These are phyloP conservation scores for Dastarcus helophoroides DNA, from an alignment of 2,888 invertebrate species.

Conservation along the genomic window DNA sequence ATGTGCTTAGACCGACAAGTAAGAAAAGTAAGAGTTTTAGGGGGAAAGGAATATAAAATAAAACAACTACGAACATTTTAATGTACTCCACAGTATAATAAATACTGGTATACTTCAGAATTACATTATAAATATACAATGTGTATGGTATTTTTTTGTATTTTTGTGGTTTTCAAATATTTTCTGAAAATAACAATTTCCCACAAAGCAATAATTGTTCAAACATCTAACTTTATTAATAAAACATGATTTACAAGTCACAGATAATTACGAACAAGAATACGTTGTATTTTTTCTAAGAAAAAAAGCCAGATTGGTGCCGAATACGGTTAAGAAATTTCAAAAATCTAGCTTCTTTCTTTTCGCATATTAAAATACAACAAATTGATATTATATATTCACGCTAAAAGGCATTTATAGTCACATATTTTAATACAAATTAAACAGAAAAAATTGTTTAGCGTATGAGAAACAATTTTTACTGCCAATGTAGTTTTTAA, in stretches of 20 bases:
- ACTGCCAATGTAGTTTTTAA: constrained; percentile 19
- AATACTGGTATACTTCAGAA: constrained; percentile 45
- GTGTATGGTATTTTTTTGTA: constrained; percentile 40
- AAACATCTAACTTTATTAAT: constrained; percentile 39
- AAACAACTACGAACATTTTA: constrained; percentile 29
- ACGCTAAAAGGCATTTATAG: constrained; percentile 41
- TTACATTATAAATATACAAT: constrained; percentile 46
- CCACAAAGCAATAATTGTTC: constrained; percentile 41
- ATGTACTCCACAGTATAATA: constrained; percentile 43
- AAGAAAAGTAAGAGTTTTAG: neutral
- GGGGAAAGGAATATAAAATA: constrained; percentile 16
- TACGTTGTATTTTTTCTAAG: constrained; percentile 27
- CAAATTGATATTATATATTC: constrained; percentile 35
- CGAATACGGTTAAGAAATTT: constrained; percentile 1
- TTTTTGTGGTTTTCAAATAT: constrained; percentile 41
- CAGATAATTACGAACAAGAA: constrained; percentile 38
- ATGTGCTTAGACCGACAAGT: too few relatives aligned
- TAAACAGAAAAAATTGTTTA: constrained; percentile 18
- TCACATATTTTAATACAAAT: constrained; percentile 36
- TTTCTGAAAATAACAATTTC: constrained; percentile 46
- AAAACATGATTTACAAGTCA: constrained; percentile 38
- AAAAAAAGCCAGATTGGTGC: constrained; percentile 10
- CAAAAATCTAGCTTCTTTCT: constrained; percentile 25
- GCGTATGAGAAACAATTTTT: constrained; percentile 15
- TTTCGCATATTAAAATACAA: constrained; percentile 33